A percentile compares a stretch with the other conserved stretches of the same genome.
phyloP scores from a whole-genome alignment of 2,888 invertebrate genomes.

The Pyrrhosoma nymphula region DNA sequence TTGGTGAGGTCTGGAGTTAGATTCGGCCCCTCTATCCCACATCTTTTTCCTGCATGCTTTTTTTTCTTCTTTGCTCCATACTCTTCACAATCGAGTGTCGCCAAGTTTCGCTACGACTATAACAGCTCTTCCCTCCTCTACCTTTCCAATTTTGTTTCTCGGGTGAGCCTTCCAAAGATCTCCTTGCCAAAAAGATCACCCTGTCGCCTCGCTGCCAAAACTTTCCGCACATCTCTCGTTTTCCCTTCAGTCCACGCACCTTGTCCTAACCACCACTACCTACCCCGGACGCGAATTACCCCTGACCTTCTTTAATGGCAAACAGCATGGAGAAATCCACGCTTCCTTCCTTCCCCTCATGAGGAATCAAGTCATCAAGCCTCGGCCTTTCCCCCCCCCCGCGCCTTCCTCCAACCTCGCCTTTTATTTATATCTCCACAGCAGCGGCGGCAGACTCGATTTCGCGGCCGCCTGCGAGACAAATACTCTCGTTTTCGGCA shows the following conservation, averaged over 20 bases:
- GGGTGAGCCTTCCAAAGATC: background rate
- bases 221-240: background rate
- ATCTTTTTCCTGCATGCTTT: no score
- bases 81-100: no score
- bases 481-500: constrained; percentile 35
- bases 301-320: constrained; percentile 43
- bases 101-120: no score
- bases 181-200: background rate
- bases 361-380: background rate
- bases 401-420: background rate
- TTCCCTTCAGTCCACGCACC: background rate
- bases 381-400: background rate
- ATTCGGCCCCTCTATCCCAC: no score
- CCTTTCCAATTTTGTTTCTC: background rate
- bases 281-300: background rate
- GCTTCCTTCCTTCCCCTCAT: background rate
- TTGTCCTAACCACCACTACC: no score
- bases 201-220: background rate
- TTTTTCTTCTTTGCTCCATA: no score
- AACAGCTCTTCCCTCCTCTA: no score
- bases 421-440: background rate
- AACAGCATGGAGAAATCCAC: background rate
- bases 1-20: no score
- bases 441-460: background rate
- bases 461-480: constrained; percentile 23